A percentile compares a stretch with the other conserved stretches of the same genome.
phyloP scores from a whole-genome alignment of 2,797 vertebrate genomes.

The Monodelphis domestica region DNA sequence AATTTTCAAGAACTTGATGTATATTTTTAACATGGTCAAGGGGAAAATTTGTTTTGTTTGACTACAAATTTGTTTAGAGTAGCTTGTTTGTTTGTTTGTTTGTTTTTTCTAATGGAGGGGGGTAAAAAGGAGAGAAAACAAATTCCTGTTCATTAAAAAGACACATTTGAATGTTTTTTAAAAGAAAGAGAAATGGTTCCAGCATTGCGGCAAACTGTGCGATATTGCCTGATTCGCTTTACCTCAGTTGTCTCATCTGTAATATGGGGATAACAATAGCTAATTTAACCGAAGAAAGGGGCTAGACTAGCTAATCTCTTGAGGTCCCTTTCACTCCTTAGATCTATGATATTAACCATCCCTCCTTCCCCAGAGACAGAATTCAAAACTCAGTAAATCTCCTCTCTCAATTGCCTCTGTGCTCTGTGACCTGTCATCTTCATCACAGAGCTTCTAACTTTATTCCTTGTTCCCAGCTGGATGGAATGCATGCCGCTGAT shows the following conservation, averaged over 20 bases:
- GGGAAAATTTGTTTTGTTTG: not conserved
- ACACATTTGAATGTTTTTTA: not conserved
- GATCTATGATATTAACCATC: not conserved
- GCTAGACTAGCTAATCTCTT: not conserved
- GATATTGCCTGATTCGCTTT: not conserved
- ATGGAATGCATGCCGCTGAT: not conserved
- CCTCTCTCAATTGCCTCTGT: not conserved
- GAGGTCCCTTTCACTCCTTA: not conserved
- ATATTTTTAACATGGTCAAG: not conserved
- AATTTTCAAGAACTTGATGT: not conserved
- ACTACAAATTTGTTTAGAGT: not conserved
- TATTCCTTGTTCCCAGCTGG: not conserved
- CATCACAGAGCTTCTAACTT: not conserved
- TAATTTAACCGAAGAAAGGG: not conserved
- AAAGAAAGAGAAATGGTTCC: not conserved
- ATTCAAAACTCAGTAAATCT: not conserved
- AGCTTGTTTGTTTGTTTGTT: not conserved
- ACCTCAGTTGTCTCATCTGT: not conserved
- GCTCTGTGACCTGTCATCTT: not conserved
- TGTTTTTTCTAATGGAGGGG: rapidly evolving
- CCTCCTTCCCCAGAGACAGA: conserved; percentile 19
- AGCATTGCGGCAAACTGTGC: not conserved
- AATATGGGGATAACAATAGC: not conserved
- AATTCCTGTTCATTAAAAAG: not conserved
- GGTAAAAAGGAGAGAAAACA: not conserved